Conservation (phyloP, 1,140 invertebrate species). For the fruit fly (Drosophila melanogaster) region Release_6_plus_ISO1_MT NT_033779.5:12770501-12771000, state of each 20-base stretch:
- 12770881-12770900: conserved; percentile 39
- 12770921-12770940: conserved; percentile 64
- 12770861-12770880: neutral
- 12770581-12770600: neutral
- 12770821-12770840: conserved; percentile 14
- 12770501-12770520: conserved; percentile 78
- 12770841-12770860: conserved; percentile 52
- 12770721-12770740: conserved; percentile 71
- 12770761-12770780: conserved; percentile 57
- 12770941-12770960: conserved; percentile 40
- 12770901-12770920: conserved; percentile 29
- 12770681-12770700: conserved; percentile 64
- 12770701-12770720: conserved; percentile 83
- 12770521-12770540: conserved; percentile 68
- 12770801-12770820: neutral
- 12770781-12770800: conserved; percentile 48
- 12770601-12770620: conserved; percentile 1
- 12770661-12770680: conserved; percentile 50
- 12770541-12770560: conserved; percentile 81
- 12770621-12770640: conserved; percentile 9
- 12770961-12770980: conserved; percentile 41
- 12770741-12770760: conserved; percentile 67
- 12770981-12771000: conserved; percentile 65
- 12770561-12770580: conserved; percentile 79
- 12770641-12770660: neutral